phyloP scores from a whole-genome alignment of 2,797 vertebrate genomes.

The Brotogeris chrysoptera region DNA sequence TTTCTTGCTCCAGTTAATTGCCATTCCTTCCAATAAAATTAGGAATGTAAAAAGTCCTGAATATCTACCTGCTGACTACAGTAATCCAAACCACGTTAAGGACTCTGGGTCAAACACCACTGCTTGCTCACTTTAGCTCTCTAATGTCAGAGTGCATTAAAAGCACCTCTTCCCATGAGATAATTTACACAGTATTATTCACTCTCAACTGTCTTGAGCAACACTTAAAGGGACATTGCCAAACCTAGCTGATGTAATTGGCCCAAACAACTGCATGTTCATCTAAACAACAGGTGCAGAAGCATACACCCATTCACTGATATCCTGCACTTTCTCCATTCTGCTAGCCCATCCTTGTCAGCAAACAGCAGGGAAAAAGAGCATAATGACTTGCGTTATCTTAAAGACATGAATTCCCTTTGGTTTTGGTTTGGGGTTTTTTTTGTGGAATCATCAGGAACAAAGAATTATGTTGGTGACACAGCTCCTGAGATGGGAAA shows the following conservation, averaged over 20 bases:
- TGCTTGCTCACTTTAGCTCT: constrained; percentile 25
- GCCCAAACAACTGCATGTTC: background rate
- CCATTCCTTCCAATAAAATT: background rate
- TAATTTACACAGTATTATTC: constrained; percentile 42
- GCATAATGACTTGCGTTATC: background rate
- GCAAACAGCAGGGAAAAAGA: background rate
- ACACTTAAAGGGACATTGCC: background rate
- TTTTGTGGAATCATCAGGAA: background rate
- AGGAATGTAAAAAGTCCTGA: constrained; percentile 39
- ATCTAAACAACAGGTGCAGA: background rate
- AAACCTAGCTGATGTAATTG: background rate
- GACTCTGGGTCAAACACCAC: background rate
- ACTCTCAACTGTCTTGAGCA: constrained; percentile 19
- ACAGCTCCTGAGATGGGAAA: background rate
- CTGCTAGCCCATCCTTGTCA: background rate
- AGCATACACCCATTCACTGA: background rate
- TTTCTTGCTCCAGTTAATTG: background rate
- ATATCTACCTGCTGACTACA: constrained; percentile 11
- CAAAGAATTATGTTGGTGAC: background rate
- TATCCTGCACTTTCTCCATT: background rate
- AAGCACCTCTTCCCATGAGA: background rate
- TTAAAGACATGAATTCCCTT: background rate
- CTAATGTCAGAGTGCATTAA: background rate
- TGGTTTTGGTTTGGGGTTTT: background rate
- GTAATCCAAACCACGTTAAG: background rate